phyloP scores from a whole-genome alignment of 1,140 invertebrate genomes.

The Pectinophora gossypiella region DNA sequence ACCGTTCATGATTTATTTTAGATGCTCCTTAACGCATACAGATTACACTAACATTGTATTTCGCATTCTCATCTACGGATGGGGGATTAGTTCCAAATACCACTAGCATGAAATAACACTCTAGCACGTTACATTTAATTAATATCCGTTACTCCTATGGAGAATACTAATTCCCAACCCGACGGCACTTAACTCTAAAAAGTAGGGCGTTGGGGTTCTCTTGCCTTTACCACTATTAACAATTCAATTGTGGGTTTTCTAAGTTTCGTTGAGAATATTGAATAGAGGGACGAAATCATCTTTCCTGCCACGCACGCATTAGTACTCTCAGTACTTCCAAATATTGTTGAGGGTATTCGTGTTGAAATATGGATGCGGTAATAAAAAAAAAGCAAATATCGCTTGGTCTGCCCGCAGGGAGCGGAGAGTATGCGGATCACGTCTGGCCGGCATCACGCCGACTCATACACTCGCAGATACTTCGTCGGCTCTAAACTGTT shows the following conservation, averaged over 20 bases:
- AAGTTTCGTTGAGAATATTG: slow-evolving; percentile 42
- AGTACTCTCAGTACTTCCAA: slow-evolving; percentile 58
- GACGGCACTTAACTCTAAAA: not conserved
- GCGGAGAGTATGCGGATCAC: slow-evolving; percentile 42
- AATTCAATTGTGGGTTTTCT: slow-evolving; percentile 44
- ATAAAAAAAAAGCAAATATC: slow-evolving; percentile 71
- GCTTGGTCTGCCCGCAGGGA: slow-evolving; percentile 39
- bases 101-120: not conserved
- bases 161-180: not conserved
- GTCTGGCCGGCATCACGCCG: slow-evolving; percentile 34
- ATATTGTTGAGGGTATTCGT: slow-evolving; percentile 62
- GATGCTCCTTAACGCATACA: slow-evolving; percentile 12
- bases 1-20: slow-evolving; percentile 24
- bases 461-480: slow-evolving; percentile 34
- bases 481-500: slow-evolving; percentile 27
- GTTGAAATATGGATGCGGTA: slow-evolving; percentile 69
- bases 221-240: slow-evolving; percentile 24
- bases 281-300: slow-evolving; percentile 42
- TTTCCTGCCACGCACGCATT: slow-evolving; percentile 66
- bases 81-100: not conserved
- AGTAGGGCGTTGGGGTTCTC: not conserved
- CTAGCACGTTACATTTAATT: not conserved
- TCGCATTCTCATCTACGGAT: not conserved
- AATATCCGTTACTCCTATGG: not conserved
- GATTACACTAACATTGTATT: slow-evolving; percentile 3